phyloP scores from a whole-genome alignment of 1,140 invertebrate species.

The Aphaenogaster floridana region DNA sequence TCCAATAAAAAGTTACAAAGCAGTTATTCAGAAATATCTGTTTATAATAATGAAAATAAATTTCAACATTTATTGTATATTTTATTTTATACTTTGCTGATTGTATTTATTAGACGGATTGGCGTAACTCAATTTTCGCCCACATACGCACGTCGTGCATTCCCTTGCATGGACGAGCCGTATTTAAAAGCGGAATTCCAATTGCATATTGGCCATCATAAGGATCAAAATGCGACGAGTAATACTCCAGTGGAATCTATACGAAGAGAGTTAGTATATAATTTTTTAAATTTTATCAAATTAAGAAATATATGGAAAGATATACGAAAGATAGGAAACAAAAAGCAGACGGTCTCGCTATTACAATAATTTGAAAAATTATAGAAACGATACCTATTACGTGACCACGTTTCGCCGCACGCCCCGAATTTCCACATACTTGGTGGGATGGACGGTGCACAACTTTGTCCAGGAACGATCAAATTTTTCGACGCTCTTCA shows the following conservation, averaged over 20 bases:
- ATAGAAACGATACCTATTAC: slow-evolving; percentile 60
- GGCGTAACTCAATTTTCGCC: slow-evolving; percentile 94
- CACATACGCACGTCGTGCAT: slow-evolving; percentile 92
- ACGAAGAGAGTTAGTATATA: slow-evolving; percentile 72
- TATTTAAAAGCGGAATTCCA: slow-evolving; percentile 92
- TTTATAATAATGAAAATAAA: background rate
- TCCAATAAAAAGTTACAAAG: background rate
- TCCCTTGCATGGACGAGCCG: slow-evolving; percentile 97
- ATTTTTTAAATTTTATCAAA: slow-evolving; percentile 24
- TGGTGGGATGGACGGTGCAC: slow-evolving; percentile 92
- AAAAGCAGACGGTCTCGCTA: background rate
- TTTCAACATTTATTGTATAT: background rate
- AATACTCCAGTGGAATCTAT: slow-evolving; percentile 88
- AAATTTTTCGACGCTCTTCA: slow-evolving; percentile 36
- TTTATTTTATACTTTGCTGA: background rate
- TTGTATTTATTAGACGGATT: slow-evolving; percentile 87
- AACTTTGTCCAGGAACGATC: slow-evolving; percentile 87
- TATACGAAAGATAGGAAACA: background rate
- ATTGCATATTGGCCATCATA: slow-evolving; percentile 89
- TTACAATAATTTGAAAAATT: background rate
- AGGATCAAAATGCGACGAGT: slow-evolving; percentile 87
- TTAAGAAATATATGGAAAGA: background rate
- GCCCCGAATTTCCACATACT: slow-evolving; percentile 92
- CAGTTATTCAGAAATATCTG: background rate
- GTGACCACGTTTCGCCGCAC: slow-evolving; percentile 86